These are phyloP conservation scores for Rotaria sp. DNA, from an alignment of 2,888 invertebrate genomes.

Conservation along the genomic window DNA sequence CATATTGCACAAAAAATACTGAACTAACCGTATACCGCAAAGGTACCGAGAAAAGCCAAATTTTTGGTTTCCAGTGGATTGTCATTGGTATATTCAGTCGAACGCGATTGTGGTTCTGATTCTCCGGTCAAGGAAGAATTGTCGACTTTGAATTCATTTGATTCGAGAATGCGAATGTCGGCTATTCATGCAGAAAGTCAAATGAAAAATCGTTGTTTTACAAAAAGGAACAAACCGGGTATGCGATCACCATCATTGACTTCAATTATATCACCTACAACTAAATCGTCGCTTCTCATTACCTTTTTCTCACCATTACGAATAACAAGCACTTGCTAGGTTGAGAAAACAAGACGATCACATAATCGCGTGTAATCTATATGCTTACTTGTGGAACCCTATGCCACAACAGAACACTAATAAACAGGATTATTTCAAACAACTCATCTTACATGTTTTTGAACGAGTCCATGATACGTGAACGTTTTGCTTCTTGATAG, in stretches of 20 bases:
- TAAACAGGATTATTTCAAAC: background rate
- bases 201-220: too few relatives aligned
- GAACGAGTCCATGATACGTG: slow-evolving; percentile 97
- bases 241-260: slow-evolving; percentile 40
- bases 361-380: background rate
- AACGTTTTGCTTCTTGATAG: slow-evolving; percentile 91
- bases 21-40: slow-evolving; percentile 64
- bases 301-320: slow-evolving; percentile 41
- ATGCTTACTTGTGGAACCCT: background rate
- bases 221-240: slow-evolving; percentile 66
- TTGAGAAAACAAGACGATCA: background rate
- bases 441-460: slow-evolving; percentile 69
- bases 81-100: slow-evolving; percentile 63
- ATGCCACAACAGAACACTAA: background rate
- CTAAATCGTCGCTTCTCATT: slow-evolving; percentile 39
- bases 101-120: slow-evolving; percentile 65
- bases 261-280: slow-evolving; percentile 41
- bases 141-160: slow-evolving; percentile 81
- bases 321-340: slow-evolving; percentile 45
- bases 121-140: slow-evolving; percentile 71
- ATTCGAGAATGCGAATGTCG: slow-evolving; percentile 86
- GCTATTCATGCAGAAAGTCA: slow-evolving; percentile 58
- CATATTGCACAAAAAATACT: slow-evolving; percentile 42
- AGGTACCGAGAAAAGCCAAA: slow-evolving; percentile 72
- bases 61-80: slow-evolving; percentile 72